Evolutionary conservation across 2,888 invertebrate genomes (phyloP), one percentile per base, ranked within the genome.

Genomic region (Petrolisthes cinctipes): DNA sequence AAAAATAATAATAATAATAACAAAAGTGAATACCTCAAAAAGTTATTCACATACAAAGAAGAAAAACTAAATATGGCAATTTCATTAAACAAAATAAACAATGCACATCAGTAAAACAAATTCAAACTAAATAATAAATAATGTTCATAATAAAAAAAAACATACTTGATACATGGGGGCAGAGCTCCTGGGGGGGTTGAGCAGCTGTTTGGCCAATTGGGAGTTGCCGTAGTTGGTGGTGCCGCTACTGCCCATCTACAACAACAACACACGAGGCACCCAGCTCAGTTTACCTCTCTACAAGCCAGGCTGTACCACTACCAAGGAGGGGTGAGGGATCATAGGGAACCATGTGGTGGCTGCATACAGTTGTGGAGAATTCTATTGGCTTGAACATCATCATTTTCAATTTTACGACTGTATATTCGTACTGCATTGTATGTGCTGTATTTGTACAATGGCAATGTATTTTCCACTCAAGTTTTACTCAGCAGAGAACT

Each of bases 201-300:
- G 89, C 79, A 90, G 90, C 79, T 90, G 90, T 86, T 90, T 90
- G 80, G 90, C 90, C 84, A 90, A 85, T 81, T 90, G 90, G 81
- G 90, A 90, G 89, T 87, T 87, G 83, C 89, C 90, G 88, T 89
- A 90, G 85, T 80, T 86, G 79, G 81, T 82, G 82, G 83, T 82
- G 75, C 89, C 83, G 83, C 89, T 86, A 87, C 85, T 88, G 73
- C 89, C 89, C 89, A 89, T 89, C 89, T 89, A 89, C 89, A 89
- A 89, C 86, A 71, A 71, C 20, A 71, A 71, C 71, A 89, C 89
- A 89, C 81, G 87, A 66, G 11, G 80, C 87, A 84, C 66, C 83
- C 83, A 76, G 83, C 86, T 87, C 86, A 87, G 86, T 87, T 83
- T 83, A 87, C 86, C 82, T 83, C 86, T 54, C 86, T 87, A 87